A percentile compares a stretch with the other conserved stretches of the same genome.
Conservation (phyloP, 2,113 vertebrate genomes). For the Pseudorectes ferrugineus region DNA sequence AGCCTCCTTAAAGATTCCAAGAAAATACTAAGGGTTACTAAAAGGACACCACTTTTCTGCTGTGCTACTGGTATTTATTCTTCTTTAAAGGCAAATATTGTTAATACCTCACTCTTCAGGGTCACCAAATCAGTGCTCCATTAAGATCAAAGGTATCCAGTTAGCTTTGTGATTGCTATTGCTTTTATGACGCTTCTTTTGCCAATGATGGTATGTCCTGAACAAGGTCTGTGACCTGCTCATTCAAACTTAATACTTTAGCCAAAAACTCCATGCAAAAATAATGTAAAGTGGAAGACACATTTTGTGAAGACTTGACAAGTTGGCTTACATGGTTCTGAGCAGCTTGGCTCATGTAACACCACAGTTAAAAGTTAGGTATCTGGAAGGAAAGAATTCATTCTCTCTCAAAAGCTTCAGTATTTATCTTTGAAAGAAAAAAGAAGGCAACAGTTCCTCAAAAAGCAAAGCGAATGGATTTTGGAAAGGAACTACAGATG, state of each 20-base stretch:
- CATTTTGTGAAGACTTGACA: not conserved
- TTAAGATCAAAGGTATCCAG: not conserved
- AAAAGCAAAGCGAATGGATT: fast-evolving
- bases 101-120: not conserved
- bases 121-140: not conserved
- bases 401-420: not conserved
- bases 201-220: fast-evolving
- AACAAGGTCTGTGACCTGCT: not conserved
- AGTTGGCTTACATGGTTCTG: fast-evolving
- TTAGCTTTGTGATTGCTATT: fast-evolving
- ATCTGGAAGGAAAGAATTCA: not conserved
- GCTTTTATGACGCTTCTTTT: not conserved
- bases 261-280: not conserved
- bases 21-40: not conserved
- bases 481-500: not conserved
- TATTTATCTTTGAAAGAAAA: not conserved
- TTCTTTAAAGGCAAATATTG: not conserved
- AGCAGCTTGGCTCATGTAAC: not conserved
- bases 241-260: not conserved
- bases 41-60: not conserved
- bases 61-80: not conserved
- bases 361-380: not conserved
- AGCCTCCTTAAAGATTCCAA: not conserved
- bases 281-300: fast-evolving
- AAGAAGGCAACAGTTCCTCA: not conserved